Conservation (phyloP, 2,113 vertebrate genomes). For the Euleptes europaea region DNA sequence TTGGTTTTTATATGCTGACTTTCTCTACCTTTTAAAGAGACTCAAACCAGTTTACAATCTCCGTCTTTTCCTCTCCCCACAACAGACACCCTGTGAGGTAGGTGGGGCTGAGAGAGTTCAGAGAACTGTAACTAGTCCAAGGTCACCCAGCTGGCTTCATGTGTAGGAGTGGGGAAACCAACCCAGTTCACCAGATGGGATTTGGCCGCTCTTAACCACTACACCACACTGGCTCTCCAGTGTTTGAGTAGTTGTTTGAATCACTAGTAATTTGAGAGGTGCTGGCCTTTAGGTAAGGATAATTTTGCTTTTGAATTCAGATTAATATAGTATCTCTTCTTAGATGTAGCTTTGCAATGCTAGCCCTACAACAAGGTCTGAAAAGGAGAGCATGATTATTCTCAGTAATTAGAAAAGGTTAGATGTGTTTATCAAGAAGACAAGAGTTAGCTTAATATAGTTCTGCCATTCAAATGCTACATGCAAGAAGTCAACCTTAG, state of each 20-base stretch:
- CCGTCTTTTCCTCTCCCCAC: too few species aligned
- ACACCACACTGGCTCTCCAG: too few species aligned
- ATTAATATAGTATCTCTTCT: background rate
- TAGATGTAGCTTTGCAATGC: background rate
- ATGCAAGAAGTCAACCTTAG: background rate
- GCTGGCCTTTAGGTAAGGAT: background rate
- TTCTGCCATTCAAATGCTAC: background rate
- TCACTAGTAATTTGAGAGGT: background rate
- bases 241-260: background rate
- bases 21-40: too few species aligned
- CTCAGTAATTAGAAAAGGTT: background rate
- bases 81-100: too few species aligned
- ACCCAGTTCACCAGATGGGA: too few species aligned
- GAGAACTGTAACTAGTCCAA: too few species aligned
- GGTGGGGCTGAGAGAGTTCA: too few species aligned
- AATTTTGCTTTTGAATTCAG: background rate
- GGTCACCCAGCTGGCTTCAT: too few species aligned
- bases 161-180: too few species aligned
- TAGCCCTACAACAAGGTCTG: background rate
- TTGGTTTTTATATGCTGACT: too few species aligned
- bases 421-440: background rate
- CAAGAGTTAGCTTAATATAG: background rate
- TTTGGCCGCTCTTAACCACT: too few species aligned
- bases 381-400: background rate
- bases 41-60: too few species aligned